Evolutionary conservation across 1,140 invertebrate genomes (phyloP).

Genomic region (Bombus balteatus): DNA sequence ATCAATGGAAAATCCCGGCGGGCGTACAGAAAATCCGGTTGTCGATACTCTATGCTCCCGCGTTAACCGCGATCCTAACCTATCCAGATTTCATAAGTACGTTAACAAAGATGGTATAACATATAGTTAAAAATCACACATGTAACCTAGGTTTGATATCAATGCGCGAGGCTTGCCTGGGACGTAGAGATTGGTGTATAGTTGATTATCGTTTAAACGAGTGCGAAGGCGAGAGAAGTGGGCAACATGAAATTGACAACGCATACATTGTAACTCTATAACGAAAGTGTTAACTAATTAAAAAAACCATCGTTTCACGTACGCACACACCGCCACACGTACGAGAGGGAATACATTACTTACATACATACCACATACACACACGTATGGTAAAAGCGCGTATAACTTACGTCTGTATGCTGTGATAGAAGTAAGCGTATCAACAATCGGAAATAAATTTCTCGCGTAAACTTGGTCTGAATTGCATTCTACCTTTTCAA

Average conservation of each 20-base stretch:
- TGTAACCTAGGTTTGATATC: constrained; percentile 75
- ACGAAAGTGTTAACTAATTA: constrained; percentile 57
- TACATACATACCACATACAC: constrained; percentile 51
- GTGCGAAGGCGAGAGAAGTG: constrained; percentile 8
- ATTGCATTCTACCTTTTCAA: constrained; percentile 16
- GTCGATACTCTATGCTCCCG: constrained; percentile 15
- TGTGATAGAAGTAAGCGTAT: constrained; percentile 81
- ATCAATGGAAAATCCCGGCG: neutral
- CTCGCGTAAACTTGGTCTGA: constrained; percentile 54
- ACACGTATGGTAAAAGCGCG: constrained; percentile 56
- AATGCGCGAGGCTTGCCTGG: constrained; percentile 68
- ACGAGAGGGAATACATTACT: constrained; percentile 1
- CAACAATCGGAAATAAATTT: constrained; percentile 76
- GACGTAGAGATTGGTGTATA: constrained; percentile 74
- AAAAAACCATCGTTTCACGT: constrained; percentile 52
- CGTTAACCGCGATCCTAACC: constrained; percentile 40
- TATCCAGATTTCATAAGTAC: constrained; percentile 56
- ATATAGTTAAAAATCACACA: constrained; percentile 58
- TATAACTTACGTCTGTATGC: constrained; percentile 73
- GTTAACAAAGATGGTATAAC: constrained; percentile 50
- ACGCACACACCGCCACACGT: constrained; percentile 32
- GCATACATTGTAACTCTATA: constrained; percentile 58
- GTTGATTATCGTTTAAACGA: constrained; percentile 67
- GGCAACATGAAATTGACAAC: constrained; percentile 25
- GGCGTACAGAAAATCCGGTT: neutral